These are phyloP conservation scores for Elegia similella DNA, from an alignment of 2,888 invertebrate species.

Conservation along the genomic window DNA sequence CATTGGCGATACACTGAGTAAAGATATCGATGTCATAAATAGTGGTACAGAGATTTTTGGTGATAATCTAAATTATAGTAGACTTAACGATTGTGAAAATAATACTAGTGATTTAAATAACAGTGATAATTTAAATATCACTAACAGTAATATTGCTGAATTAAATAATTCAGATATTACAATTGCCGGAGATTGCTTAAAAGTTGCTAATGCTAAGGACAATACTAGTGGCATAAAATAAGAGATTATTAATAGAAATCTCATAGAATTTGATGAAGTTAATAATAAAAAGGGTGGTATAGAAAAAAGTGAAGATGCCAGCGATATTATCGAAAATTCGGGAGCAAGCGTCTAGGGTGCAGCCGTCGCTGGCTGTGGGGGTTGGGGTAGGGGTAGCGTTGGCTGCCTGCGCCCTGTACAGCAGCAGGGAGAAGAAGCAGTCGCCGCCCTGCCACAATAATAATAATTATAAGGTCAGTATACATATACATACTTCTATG, in stretches of 20 bases:
- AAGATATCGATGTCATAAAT: background rate
- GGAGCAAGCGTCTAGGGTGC: constrained; percentile 70
- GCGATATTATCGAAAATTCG: constrained; percentile 72
- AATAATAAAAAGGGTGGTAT: constrained; percentile 8
- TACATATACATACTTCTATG: background rate
- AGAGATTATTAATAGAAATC: background rate
- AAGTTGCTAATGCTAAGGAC: background rate
- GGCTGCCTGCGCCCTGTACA: constrained; percentile 68
- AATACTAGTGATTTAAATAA: background rate
- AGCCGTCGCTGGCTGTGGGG: constrained; percentile 66
- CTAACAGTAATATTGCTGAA: background rate
- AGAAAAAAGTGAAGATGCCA: constrained; percentile 55
- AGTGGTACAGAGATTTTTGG: background rate
- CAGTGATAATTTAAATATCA: background rate
- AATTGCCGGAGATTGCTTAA: background rate
- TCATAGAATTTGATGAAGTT: background rate
- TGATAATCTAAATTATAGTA: background rate
- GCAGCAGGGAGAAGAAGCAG: constrained; percentile 65
- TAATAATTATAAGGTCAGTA: constrained; percentile 71
- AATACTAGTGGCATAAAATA: background rate
- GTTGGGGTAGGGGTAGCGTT: constrained; percentile 72
- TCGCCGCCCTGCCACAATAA: constrained; percentile 63
- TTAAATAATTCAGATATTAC: background rate
- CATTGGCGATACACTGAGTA: background rate
- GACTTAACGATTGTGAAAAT: background rate